Conservation (phyloP, 2,113 vertebrate species). For the Empidonax traillii region DNA sequence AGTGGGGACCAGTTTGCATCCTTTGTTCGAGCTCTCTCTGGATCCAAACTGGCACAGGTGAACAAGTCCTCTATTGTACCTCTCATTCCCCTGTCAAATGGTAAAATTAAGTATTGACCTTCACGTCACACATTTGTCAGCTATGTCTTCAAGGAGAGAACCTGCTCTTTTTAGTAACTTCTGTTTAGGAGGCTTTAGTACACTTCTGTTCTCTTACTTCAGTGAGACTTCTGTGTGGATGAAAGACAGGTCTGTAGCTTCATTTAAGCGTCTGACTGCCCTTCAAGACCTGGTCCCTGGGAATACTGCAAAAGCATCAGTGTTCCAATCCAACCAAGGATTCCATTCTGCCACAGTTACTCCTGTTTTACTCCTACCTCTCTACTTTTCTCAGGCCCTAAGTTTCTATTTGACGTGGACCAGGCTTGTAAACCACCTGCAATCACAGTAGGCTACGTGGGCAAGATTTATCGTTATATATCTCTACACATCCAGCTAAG, state of each 20-base stretch:
- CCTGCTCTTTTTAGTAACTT: not conserved
- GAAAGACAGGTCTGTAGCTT: not conserved
- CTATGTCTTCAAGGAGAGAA: not conserved
- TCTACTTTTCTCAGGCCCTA: not conserved
- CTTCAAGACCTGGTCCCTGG: not conserved
- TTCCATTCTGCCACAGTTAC: not conserved
- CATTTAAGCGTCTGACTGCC: not conserved
- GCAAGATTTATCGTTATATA: not conserved
- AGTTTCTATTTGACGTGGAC: not conserved
- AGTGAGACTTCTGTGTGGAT: not conserved
- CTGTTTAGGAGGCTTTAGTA: not conserved
- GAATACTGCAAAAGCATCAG: not conserved
- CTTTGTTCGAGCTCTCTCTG: not conserved
- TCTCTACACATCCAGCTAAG: not conserved
- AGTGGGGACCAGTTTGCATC: not conserved
- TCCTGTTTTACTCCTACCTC: not conserved
- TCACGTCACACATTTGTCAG: fast-evolving
- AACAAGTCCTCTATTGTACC: not conserved
- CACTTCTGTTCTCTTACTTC: not conserved
- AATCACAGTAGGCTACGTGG: not conserved
- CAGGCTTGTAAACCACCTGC: not conserved
- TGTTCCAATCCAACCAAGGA: not conserved
- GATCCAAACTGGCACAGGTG: not conserved
- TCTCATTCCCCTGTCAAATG: not conserved
- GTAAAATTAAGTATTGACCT: not conserved